Evolutionary conservation across 2,797 vertebrate genomes (phyloP).

Genomic region (Aplochiton taeniatus): DNA sequence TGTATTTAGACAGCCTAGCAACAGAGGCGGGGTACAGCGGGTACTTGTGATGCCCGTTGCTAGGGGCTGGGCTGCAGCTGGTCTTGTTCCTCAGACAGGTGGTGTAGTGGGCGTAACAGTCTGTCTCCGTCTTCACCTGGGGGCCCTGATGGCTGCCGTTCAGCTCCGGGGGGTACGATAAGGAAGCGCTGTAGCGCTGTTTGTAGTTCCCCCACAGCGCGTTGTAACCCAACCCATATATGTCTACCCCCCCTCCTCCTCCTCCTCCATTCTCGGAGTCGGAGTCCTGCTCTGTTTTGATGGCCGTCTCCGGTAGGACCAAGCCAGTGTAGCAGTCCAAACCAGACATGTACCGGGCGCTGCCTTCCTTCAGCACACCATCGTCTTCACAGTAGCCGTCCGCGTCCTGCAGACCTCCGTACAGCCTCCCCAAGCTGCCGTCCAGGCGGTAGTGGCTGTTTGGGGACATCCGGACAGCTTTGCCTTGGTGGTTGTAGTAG

Average conservation of each 20-base stretch:
- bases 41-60: slow-evolving; percentile 62
- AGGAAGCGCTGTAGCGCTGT: slow-evolving; percentile 50
- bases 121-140: slow-evolving; percentile 76
- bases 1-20: slow-evolving; percentile 58
- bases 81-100: slow-evolving; percentile 66
- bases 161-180: neutral
- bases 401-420: slow-evolving; percentile 37
- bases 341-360: slow-evolving; percentile 40
- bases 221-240: slow-evolving; percentile 43
- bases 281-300: slow-evolving; percentile 80
- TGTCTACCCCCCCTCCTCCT: neutral
- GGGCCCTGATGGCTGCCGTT: slow-evolving; percentile 49
- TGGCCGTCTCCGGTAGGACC: slow-evolving; percentile 63
- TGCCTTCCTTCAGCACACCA: fast-evolving
- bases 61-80: slow-evolving; percentile 48
- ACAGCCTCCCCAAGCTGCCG: slow-evolving; percentile 54
- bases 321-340: slow-evolving; percentile 51
- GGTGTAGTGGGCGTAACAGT: slow-evolving; percentile 50
- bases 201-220: slow-evolving; percentile 53
- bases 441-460: slow-evolving; percentile 45
- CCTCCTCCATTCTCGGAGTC: slow-evolving; percentile 69
- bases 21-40: slow-evolving; percentile 36
- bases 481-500: slow-evolving; percentile 42
- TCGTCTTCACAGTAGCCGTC: slow-evolving; percentile 59
- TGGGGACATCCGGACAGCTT: slow-evolving; percentile 57